Conservation (phyloP, 2,888 invertebrate genomes). For the Hirtodrosophila histrioides region DNA sequence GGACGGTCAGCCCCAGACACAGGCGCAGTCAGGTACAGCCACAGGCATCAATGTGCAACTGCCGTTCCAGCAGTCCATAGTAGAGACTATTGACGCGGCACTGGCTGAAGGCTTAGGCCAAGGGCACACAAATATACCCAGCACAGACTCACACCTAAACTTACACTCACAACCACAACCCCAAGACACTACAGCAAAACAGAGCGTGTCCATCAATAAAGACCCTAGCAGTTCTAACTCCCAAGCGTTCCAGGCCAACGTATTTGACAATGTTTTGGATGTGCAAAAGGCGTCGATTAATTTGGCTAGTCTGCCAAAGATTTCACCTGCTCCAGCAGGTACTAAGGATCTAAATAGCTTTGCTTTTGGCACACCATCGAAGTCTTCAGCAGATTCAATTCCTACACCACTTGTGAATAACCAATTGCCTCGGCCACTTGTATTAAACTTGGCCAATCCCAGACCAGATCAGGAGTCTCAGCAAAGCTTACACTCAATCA, state of each 20-base stretch:
- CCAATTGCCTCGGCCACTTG: no score
- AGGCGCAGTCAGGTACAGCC: conserved; percentile 6
- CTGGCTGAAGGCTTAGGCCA: conserved; percentile 14
- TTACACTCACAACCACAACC: conserved; percentile 7
- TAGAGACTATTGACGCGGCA: conserved; percentile 33
- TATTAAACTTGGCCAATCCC: no score
- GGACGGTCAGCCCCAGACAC: conserved; percentile 6
- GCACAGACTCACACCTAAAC: conserved; percentile 14
- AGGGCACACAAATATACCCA: conserved; percentile 20
- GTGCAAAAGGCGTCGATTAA: background rate
- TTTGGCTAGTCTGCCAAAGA: background rate
- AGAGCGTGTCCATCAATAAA: background rate
- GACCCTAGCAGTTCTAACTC: background rate
- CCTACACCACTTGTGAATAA: no score
- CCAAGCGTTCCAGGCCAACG: background rate
- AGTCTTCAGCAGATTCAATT: no score
- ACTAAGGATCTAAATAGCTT: conserved; percentile 18
- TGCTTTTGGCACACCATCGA: conserved; percentile 6
- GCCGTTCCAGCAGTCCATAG: conserved; percentile 45
- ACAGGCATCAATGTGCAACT: conserved; percentile 44
- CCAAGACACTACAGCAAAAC: conserved; percentile 12
- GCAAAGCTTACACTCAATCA: no score
- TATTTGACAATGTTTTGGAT: background rate
- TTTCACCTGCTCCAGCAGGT: conserved; percentile 2
- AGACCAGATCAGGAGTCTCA: background rate